A percentile compares a stretch with the other conserved stretches of the same genome.
Conservation (phyloP, 2,888 invertebrate species). For the Eupithecia inturbata region DNA sequence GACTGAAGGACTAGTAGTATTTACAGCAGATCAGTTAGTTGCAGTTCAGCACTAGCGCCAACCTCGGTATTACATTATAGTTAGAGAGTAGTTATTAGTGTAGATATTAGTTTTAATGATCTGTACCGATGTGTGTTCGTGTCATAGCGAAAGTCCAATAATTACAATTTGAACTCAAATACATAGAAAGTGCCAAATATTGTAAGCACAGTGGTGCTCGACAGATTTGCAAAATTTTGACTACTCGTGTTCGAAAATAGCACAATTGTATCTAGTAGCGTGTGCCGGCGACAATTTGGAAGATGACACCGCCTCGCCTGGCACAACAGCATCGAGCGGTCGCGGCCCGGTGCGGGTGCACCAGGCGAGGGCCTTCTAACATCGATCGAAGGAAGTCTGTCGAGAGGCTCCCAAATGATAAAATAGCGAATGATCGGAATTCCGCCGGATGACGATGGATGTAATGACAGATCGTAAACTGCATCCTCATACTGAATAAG, state of each 20-base stretch:
- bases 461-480: constrained; percentile 56
- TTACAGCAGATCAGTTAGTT: constrained; percentile 6
- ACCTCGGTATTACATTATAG: constrained; percentile 40
- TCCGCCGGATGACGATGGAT: constrained; percentile 58
- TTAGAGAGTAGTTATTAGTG: constrained; percentile 52
- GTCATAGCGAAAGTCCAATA: constrained; percentile 62
- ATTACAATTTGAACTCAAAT: constrained; percentile 61
- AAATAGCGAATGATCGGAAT: constrained; percentile 71
- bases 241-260: constrained; percentile 74
- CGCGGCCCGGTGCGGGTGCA: not conserved
- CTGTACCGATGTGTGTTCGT: constrained; percentile 56
- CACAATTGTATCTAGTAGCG: constrained; percentile 64
- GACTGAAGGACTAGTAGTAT: constrained; percentile 43
- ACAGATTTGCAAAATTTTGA: constrained; percentile 76
- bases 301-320: constrained; percentile 51
- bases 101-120: constrained; percentile 44
- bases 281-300: constrained; percentile 59
- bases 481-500: constrained; percentile 67
- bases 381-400: constrained; percentile 71
- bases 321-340: not conserved
- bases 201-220: constrained; percentile 82
- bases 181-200: constrained; percentile 78
- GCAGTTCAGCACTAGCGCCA: constrained; percentile 10
- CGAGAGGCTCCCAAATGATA: constrained; percentile 81
- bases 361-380: constrained; percentile 56